Evolutionary conservation across 2,113 vertebrate species (phyloP).

Genomic region (Melospiza georgiana): DNA sequence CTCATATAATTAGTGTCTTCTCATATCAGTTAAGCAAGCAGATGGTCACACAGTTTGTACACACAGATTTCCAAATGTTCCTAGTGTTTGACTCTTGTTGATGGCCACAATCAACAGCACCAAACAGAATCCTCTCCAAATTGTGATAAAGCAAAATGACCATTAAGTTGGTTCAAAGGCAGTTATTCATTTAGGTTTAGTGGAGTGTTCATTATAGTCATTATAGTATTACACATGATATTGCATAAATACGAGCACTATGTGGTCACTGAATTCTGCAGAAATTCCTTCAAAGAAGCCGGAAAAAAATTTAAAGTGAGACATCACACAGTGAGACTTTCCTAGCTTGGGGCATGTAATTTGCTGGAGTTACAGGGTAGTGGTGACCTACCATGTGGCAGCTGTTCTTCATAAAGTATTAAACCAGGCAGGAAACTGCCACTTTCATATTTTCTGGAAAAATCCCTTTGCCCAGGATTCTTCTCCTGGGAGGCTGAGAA

Average conservation of each 20-base stretch:
- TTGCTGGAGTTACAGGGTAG: background rate
- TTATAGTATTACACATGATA: background rate
- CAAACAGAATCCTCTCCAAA: slow-evolving; percentile 42
- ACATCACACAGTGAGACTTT: background rate
- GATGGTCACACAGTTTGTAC: slow-evolving; percentile 50
- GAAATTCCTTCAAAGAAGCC: background rate
- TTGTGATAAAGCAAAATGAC: slow-evolving; percentile 33
- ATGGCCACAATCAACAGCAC: background rate
- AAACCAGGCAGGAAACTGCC: background rate
- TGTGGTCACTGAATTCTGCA: background rate
- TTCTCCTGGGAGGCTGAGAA: no score
- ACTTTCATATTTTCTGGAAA: no score
- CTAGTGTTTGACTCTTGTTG: slow-evolving; percentile 17
- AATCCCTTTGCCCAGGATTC: no score
- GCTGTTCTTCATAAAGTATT: background rate
- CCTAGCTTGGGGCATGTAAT: fast-evolving
- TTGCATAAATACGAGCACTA: background rate
- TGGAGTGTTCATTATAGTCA: slow-evolving; percentile 10
- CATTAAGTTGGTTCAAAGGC: slow-evolving; percentile 26
- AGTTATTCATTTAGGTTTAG: slow-evolving; percentile 49
- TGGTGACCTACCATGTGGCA: fast-evolving
- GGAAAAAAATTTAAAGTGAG: background rate
- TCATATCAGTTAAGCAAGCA: slow-evolving; percentile 47
- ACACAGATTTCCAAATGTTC: slow-evolving; percentile 54
- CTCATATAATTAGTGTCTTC: slow-evolving; percentile 25